phyloP scores from a whole-genome alignment of 2,888 invertebrate genomes.

The Acanthoscelides obtectus region DNA sequence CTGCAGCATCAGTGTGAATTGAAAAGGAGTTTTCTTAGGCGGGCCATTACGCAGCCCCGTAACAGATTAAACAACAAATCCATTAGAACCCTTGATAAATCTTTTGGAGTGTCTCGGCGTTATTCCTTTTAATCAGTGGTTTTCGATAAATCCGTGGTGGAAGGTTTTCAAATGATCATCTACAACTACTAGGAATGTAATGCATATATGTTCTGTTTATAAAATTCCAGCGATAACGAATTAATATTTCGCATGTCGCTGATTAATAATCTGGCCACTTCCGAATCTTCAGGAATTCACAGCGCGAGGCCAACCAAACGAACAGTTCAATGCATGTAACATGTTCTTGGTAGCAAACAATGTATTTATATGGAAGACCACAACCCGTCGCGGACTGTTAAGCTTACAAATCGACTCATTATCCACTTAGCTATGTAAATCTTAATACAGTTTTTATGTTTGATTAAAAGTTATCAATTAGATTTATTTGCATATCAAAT shows the following conservation, averaged over 20 bases:
- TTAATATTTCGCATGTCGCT: background rate
- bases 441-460: background rate
- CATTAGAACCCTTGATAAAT: too few species aligned
- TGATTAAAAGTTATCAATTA: background rate
- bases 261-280: background rate
- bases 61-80: too few species aligned
- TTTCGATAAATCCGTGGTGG: too few species aligned
- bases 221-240: background rate
- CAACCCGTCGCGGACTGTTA: background rate
- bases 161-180: too few species aligned
- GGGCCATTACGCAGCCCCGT: too few species aligned
- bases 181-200: too few species aligned
- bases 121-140: too few species aligned
- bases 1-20: too few species aligned
- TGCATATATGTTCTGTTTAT: too few species aligned
- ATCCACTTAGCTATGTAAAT: slow-evolving; percentile 3
- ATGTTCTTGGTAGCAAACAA: background rate
- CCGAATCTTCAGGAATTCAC: background rate
- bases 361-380: background rate
- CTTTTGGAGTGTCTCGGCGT: too few species aligned
- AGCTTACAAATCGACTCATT: slow-evolving; percentile 1
- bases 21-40: too few species aligned
- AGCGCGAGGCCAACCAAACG: background rate
- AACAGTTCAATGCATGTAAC: background rate
- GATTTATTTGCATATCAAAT: slow-evolving; percentile 1